Evolutionary conservation across 2,113 vertebrate species (phyloP).

Genomic region (Psophia crepitans): DNA sequence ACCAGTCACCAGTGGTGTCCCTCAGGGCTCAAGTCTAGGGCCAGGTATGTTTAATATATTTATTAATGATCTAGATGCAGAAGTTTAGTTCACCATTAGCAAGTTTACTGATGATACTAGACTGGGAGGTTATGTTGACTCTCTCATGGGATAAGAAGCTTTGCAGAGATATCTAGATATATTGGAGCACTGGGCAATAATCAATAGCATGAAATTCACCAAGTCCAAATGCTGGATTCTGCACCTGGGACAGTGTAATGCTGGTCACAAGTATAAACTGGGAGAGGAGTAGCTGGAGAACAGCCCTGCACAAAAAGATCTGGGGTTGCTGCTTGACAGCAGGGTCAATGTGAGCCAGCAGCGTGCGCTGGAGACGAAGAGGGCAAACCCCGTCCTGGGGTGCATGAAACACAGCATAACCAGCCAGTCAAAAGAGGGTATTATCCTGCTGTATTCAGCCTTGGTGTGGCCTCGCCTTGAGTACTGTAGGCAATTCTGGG

Average conservation of each 20-base stretch:
- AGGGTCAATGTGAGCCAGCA: not conserved
- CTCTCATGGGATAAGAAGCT: not conserved
- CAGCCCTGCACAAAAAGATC: not conserved
- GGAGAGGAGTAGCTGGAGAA: not conserved
- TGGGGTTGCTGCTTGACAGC: not conserved
- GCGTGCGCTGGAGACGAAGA: not conserved
- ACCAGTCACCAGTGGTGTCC: not conserved
- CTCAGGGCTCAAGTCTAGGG: not conserved
- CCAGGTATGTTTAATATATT: not conserved
- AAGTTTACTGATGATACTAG: too few species aligned
- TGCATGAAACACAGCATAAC: not conserved
- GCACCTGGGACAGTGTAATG: not conserved
- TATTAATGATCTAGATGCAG: not conserved
- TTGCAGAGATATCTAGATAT: not conserved
- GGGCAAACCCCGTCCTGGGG: not conserved
- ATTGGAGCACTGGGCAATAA: not conserved
- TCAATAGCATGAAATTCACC: not conserved
- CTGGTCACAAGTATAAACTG: not conserved
- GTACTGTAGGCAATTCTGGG: not conserved
- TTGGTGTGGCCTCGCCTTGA: not conserved
- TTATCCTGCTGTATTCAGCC: fast-evolving
- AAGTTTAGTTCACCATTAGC: not conserved
- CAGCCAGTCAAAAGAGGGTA: not conserved
- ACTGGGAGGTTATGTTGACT: not conserved
- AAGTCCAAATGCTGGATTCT: not conserved